Base-by-base conservation (phyloP, 92 coral and sea anemone species). In the Siderastrea radians region DNA sequence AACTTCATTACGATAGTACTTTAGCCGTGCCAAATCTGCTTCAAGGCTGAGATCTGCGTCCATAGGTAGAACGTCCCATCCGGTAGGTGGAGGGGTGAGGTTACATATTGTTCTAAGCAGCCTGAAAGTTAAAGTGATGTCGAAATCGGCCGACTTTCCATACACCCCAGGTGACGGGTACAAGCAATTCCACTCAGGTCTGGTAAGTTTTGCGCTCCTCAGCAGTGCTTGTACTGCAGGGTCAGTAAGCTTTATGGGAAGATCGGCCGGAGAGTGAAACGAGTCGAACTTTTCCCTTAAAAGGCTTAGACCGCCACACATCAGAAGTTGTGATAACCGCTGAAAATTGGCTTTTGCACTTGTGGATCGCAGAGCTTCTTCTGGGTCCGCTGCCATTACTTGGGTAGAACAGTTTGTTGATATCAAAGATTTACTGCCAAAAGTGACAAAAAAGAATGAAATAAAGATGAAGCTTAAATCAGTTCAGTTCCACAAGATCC, bases 231-330 rank as follows among this genome's bases (percentile, higher is more conserved):
- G 3, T 16, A 70, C 70, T 13, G 53, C 54, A 51, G 88, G 64
- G 64, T 68, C 53, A 43, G 49, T 60, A 19, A 90, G 72, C 50
- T 62, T 68, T 16, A 72, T 50, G 17, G 82, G 16, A 46, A 90
- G 93, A 2, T 60, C 53, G 65, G 66, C 51, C 0, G 93, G 90
- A 1, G 86, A 70, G 16, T 85, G 83, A 16, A 58, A 78, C 50
- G 15, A n/a, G 63, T 90, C 93, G 58, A 90, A 78, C 11, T 72
- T 52, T 50, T 77, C 90, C 58, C 90, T 80, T 14, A 90, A 76
- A 52, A 90, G 86, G 1, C 50, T 55, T 19, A 86, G 74, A 11
- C 81, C 93, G 3, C 93, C 93, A 15, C 85, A 63, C 16, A 90
- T 72, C 53, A 90, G 83, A 13, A 90, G 77, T 6, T 87, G 86